phyloP scores from a whole-genome alignment of 2,888 invertebrate genomes.

The Orthonevra nobilis region DNA sequence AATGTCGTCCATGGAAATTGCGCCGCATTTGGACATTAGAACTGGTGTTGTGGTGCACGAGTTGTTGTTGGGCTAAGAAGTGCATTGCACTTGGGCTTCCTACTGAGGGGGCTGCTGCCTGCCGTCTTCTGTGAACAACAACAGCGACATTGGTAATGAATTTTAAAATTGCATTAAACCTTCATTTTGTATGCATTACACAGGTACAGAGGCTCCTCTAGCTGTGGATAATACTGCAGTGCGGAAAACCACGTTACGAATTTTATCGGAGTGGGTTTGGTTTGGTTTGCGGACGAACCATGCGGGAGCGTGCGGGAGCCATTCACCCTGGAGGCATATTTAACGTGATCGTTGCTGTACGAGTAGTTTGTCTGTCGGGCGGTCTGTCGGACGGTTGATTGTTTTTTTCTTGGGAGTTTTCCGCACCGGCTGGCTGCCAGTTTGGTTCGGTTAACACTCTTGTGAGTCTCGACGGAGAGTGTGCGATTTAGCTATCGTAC shows the following conservation, averaged over 20 bases:
- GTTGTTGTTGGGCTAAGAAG: slow-evolving; percentile 38
- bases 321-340: slow-evolving; percentile 61
- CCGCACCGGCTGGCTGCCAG: not conserved
- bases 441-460: not conserved
- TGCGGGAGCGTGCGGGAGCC: slow-evolving; percentile 53
- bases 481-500: slow-evolving; percentile 59
- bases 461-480: slow-evolving; percentile 11
- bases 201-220: slow-evolving; percentile 30
- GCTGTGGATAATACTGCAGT: slow-evolving; percentile 21
- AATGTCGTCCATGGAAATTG: slow-evolving; percentile 31
- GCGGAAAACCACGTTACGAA: slow-evolving; percentile 14
- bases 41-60: slow-evolving; percentile 58
- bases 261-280: slow-evolving; percentile 23
- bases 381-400: slow-evolving; percentile 4
- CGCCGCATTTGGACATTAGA: slow-evolving; percentile 64
- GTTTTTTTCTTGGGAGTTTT: slow-evolving; percentile 25
- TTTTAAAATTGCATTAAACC: slow-evolving; percentile 67
- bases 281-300: slow-evolving; percentile 2
- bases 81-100: slow-evolving; percentile 53
- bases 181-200: slow-evolving; percentile 67
- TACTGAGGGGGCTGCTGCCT: slow-evolving; percentile 25
- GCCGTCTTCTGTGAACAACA: slow-evolving; percentile 19
- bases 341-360: slow-evolving; percentile 32
- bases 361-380: not conserved
- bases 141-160: slow-evolving; percentile 67